Conservation (phyloP, 2,888 invertebrate genomes). For the Drosophila lacicola region DNA sequence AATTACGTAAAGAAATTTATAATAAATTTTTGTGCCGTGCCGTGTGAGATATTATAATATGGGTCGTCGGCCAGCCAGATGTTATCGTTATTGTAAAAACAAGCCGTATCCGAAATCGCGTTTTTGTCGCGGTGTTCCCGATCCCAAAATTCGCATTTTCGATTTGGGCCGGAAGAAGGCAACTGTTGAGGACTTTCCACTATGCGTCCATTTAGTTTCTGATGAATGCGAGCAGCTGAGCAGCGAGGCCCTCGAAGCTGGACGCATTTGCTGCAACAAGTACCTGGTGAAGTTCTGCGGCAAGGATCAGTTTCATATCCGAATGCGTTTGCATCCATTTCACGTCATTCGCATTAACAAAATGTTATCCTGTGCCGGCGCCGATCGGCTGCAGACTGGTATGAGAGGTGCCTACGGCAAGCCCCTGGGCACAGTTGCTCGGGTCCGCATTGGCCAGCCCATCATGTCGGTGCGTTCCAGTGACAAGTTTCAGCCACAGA, state of each 20-base stretch:
- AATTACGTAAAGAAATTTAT: background rate
- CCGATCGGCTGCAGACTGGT: slow-evolving; percentile 99
- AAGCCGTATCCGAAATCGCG: slow-evolving; percentile 99
- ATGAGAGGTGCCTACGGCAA: slow-evolving; percentile 99
- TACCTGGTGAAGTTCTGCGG: slow-evolving; percentile 99
- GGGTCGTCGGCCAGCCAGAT: slow-evolving; percentile 99
- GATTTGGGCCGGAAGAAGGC: slow-evolving; percentile 99
- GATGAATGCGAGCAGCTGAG: slow-evolving; percentile 99
- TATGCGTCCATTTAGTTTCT: slow-evolving; percentile 99
- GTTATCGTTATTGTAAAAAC: slow-evolving; percentile 99
- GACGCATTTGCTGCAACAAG: slow-evolving; percentile 99
- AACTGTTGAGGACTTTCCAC: slow-evolving; percentile 98
- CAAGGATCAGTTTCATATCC: slow-evolving; percentile 99
- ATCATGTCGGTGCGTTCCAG: slow-evolving; percentile 99
- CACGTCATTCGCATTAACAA: slow-evolving; percentile 99
- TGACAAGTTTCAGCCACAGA: slow-evolving; percentile 97
- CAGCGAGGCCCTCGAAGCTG: slow-evolving; percentile 99
- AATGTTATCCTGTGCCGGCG: slow-evolving; percentile 99
- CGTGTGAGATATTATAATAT: slow-evolving; percentile 87
- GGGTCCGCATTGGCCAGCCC: slow-evolving; percentile 98
- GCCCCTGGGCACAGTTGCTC: slow-evolving; percentile 99
- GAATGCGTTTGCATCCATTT: slow-evolving; percentile 99
- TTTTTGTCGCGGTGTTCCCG: slow-evolving; percentile 99
- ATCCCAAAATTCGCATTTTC: slow-evolving; percentile 99
- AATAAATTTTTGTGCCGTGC: too few relatives aligned